Evolutionary conservation across 23 tunicate species (phyloP).

Genomic region (Trididemnum clinides): DNA sequence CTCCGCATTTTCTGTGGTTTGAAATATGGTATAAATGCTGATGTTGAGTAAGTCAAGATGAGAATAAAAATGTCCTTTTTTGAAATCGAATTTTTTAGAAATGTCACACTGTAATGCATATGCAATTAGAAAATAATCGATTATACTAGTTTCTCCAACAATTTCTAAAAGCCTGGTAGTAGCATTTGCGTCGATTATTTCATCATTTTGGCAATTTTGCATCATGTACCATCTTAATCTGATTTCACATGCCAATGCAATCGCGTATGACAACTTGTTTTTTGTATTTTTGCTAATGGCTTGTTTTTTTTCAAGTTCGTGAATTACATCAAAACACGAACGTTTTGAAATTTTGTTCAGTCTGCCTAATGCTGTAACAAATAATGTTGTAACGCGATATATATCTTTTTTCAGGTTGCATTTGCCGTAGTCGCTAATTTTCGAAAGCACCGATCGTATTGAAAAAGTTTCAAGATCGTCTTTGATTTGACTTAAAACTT

Average conservation of each 20-base stretch:
- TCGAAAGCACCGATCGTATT: too few species aligned
- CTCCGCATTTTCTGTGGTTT: too few species aligned
- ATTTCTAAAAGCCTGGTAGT: not conserved
- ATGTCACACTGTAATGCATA: not conserved
- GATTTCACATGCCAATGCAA: not conserved
- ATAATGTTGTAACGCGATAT: not conserved
- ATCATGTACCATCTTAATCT: not conserved
- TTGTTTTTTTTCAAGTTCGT: not conserved
- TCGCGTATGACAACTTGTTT: not conserved
- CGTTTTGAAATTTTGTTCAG: not conserved
- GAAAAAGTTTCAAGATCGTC: too few species aligned
- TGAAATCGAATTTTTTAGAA: not conserved
- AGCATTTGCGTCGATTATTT: not conserved
- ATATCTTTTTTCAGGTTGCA: too few species aligned
- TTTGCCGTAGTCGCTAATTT: too few species aligned
- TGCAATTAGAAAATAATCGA: not conserved
- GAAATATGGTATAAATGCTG: not conserved
- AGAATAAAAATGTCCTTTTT: not conserved
- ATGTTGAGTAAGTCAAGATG: not conserved
- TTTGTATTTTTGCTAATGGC: not conserved
- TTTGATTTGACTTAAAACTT: too few species aligned
- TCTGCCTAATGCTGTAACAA: not conserved
- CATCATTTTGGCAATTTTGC: not conserved
- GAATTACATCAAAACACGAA: not conserved
- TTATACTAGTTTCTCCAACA: not conserved